Percentiles rank a stretch among this genome's conserved stretches.
These are phyloP conservation scores for Xestoiulus laeticollis DNA, from an alignment of 2,888 invertebrate species.

Conservation along the genomic window DNA sequence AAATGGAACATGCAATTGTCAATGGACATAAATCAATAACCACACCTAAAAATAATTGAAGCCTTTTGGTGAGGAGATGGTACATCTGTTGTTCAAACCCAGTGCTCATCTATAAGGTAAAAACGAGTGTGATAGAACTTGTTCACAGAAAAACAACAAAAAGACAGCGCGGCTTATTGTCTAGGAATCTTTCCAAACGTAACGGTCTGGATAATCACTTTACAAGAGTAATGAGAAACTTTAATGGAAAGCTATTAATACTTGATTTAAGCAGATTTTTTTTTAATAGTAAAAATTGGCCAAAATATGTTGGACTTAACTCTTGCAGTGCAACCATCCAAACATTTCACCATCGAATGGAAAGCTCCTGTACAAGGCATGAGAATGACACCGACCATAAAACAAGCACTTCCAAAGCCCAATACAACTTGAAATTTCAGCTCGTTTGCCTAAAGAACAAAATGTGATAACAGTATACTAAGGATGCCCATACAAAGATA, in stretches of 20 bases:
- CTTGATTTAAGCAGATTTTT: too few species aligned
- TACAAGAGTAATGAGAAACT: background rate
- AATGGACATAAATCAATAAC: background rate
- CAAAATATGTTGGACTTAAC: background rate
- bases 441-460: background rate
- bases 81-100: background rate
- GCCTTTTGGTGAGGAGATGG: background rate
- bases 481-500: background rate
- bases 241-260: background rate
- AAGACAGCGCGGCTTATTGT: background rate
- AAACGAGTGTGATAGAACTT: background rate
- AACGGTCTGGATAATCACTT: background rate
- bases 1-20: background rate
- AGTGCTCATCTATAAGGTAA: conserved; percentile 14
- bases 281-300: too few species aligned
- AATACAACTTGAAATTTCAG: conserved; percentile 1
- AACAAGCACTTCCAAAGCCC: background rate
- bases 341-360: background rate
- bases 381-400: background rate
- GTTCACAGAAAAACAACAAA: background rate
- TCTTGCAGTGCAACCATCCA: background rate
- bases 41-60: background rate
- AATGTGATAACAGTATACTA: background rate
- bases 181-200: background rate
- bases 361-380: background rate